Percentiles rank a stretch among this genome's conserved stretches.
These are phyloP conservation scores for Erannis defoliaria DNA, from an alignment of 2,888 invertebrate species.

Conservation along the genomic window DNA sequence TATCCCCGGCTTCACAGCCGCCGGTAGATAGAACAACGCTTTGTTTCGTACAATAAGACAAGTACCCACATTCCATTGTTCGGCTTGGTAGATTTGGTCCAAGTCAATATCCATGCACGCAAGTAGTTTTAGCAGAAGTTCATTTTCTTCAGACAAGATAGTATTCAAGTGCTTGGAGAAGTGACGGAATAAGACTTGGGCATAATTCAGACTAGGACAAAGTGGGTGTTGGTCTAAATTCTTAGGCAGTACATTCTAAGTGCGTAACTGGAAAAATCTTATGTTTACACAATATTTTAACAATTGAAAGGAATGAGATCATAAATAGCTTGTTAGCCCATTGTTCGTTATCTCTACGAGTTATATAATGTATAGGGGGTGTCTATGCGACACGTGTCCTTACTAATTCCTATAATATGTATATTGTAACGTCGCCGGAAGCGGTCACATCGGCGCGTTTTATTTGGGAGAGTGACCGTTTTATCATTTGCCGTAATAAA, in stretches of 20 bases:
- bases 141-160: too few species aligned
- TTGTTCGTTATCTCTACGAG: conserved; percentile 12
- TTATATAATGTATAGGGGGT: background rate
- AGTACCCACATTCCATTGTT: conserved; percentile 7
- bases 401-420: conserved; percentile 31
- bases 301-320: too few species aligned
- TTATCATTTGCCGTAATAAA: conserved; percentile 35
- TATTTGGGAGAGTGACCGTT: conserved; percentile 40
- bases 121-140: too few species aligned
- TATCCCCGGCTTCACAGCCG: conserved; percentile 15
- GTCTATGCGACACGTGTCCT: conserved; percentile 22
- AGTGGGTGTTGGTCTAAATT: too few species aligned
- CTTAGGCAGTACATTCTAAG: too few species aligned
- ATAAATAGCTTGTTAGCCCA: background rate
- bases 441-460: conserved; percentile 34
- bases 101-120: too few species aligned
- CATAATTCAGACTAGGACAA: too few species aligned
- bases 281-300: too few species aligned
- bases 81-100: too few species aligned
- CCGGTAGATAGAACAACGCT: conserved; percentile 19
- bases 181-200: too few species aligned
- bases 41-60: conserved; percentile 2
- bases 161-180: too few species aligned
- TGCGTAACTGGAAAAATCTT: too few species aligned
- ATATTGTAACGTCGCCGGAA: conserved; percentile 23